These are phyloP conservation scores for Zaprionus gabonicus DNA, from an alignment of 1,140 invertebrate genomes.

Conservation along the genomic window DNA sequence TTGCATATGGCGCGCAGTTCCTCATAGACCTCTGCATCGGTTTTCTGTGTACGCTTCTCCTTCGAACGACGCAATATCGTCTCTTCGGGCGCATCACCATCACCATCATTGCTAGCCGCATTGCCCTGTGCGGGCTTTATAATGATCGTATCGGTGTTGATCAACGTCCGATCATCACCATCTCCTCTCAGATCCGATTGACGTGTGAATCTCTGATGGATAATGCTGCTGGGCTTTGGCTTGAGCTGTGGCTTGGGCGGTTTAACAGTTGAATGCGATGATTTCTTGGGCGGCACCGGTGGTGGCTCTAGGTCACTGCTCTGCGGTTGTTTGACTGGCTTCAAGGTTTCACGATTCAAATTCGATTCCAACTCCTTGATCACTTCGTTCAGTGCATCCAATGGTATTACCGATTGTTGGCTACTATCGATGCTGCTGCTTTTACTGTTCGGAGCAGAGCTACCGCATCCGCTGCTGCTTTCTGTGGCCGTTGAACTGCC, in stretches of 20 bases:
- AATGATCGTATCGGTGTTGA: slow-evolving; percentile 85
- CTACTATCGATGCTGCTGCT: slow-evolving; percentile 77
- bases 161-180: slow-evolving; percentile 33
- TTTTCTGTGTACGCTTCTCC: slow-evolving; percentile 87
- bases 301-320: slow-evolving; percentile 65
- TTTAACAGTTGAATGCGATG: slow-evolving; percentile 56
- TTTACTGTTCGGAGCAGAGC: slow-evolving; percentile 69
- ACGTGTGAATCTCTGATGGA: slow-evolving; percentile 76
- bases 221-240: slow-evolving; percentile 75
- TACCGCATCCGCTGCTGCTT: slow-evolving; percentile 69
- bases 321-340: slow-evolving; percentile 25
- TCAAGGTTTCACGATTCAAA: slow-evolving; percentile 73
- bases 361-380: slow-evolving; percentile 78
- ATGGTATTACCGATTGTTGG: slow-evolving; percentile 64
- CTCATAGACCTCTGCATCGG: slow-evolving; percentile 94
- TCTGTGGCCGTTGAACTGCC: slow-evolving; percentile 62
- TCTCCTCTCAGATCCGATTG: slow-evolving; percentile 70
- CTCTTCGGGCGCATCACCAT: slow-evolving; percentile 84
- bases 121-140: slow-evolving; percentile 60
- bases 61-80: slow-evolving; percentile 85
- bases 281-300: slow-evolving; percentile 84
- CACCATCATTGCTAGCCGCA: slow-evolving; percentile 36
- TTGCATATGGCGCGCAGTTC: slow-evolving; percentile 93
- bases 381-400: slow-evolving; percentile 72
- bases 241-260: slow-evolving; percentile 84